Base-by-base conservation (phyloP, 2,797 vertebrate genomes). In the Distichodus sexfasciatus region DNA sequence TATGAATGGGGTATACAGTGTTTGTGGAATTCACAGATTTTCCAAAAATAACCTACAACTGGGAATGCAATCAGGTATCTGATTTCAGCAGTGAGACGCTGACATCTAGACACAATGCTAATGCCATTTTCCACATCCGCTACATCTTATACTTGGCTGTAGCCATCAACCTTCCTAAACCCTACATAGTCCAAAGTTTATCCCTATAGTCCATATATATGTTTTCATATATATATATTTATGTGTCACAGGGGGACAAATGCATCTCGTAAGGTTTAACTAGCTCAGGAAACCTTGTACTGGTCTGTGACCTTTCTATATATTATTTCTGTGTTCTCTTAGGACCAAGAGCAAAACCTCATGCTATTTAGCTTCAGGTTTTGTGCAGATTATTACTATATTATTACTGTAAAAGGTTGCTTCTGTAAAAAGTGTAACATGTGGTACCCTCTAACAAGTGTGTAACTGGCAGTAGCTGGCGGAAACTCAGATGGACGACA, bases 301-400 rank as follows among this genome's bases (percentile, higher is more conserved):
- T 71, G 71, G 69, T 59, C 72, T 77, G 74, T 76, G 77, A 53
- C 72, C 72, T 59, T 66, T 48, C 53, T 26, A 48, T 77, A 76
- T 73, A 74, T 75, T 79, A 53, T 66, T 40, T 40, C 80, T 70
- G 58, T 77, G 58, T 77, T 82, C 71, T 79, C 74, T 76, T 78
- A 79, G 79, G 57, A 72, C 51, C 62, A 72, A 63, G 62, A 70
- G 35, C 69, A 71, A 86, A 76, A 65, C 59, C 26, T 79, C 75
- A 58, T 84, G 83, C 82, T 81, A 81, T 83, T 85, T 85, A 86
- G 85, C 87, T 84, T 69, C 77, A 83, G 62, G 79, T 82, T 51
- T 35, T 44, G 54, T 73, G 60, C 69, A 79, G 46, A 38, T 38
- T 47, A n/a, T n/a, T n/a, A n/a, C n/a, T n/a, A n/a, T n/a, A n/a